Evolutionary conservation across 2,113 vertebrate species (phyloP).

Genomic region (Gambusia holbrooki): DNA sequence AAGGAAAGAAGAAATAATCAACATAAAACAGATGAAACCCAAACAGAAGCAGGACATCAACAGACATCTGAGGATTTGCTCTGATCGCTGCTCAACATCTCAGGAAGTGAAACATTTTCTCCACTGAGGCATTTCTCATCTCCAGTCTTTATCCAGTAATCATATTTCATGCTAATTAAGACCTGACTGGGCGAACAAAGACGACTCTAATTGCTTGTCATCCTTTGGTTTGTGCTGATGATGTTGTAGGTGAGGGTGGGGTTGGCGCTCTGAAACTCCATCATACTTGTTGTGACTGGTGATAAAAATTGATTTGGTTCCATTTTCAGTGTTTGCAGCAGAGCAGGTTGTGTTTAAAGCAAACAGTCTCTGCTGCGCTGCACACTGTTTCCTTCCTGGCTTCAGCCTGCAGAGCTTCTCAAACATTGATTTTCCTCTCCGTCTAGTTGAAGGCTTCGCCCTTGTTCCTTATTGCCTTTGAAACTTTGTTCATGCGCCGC

Average conservation of each 20-base stretch:
- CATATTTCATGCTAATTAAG: slow-evolving; percentile 52
- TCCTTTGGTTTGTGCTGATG: slow-evolving; percentile 43
- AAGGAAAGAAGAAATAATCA: no score
- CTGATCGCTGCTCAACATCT: neutral
- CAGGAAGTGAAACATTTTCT: slow-evolving; percentile 19
- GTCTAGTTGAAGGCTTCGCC: slow-evolving; percentile 3
- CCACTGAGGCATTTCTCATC: slow-evolving; percentile 39
- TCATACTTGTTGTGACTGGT: no score
- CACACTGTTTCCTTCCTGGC: slow-evolving; percentile 2
- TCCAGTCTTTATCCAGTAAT: slow-evolving; percentile 43
- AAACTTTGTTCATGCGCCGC: slow-evolving; percentile 9
- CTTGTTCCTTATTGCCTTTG: slow-evolving; percentile 6
- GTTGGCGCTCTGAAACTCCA: no score
- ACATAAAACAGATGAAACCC: no score
- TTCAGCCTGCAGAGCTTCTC: neutral
- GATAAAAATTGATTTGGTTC: no score
- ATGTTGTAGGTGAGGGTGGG: slow-evolving; percentile 46
- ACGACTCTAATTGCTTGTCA: slow-evolving; percentile 50
- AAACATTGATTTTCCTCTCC: slow-evolving; percentile 29
- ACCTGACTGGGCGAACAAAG: slow-evolving; percentile 55
- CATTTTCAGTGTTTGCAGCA: neutral
- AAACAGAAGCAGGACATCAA: neutral
- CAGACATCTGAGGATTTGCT: neutral
- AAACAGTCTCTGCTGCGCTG: slow-evolving; percentile 11
- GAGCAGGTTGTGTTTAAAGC: neutral